Conservation (phyloP, 1,140 invertebrate species). For the Apis mellifera region DNA sequence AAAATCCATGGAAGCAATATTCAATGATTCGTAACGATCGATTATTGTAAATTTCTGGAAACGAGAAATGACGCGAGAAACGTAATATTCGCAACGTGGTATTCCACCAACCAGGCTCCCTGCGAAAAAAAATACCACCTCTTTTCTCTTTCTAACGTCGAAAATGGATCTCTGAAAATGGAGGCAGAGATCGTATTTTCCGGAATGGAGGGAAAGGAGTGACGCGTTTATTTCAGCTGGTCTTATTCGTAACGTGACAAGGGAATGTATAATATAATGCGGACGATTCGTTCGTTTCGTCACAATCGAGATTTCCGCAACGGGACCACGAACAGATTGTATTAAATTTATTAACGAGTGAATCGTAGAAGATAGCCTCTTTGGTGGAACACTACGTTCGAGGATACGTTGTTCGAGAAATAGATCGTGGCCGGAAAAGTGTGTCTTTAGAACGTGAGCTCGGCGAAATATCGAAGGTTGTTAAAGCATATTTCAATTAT, state of each 20-base stretch:
- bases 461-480: neutral
- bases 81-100: neutral
- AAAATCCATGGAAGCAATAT: conserved; percentile 4
- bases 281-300: neutral
- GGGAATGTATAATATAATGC: too few species aligned
- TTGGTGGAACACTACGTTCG: neutral
- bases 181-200: neutral
- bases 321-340: conserved; percentile 35
- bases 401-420: neutral
- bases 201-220: too few species aligned
- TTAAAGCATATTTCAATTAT: neutral
- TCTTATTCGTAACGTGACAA: conserved; percentile 5
- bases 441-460: neutral
- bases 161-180: neutral
- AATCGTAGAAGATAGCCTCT: neutral
- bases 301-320: conserved; percentile 16
- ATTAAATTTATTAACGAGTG: conserved; percentile 7
- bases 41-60: neutral
- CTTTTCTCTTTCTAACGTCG: neutral
- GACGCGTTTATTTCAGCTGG: neutral
- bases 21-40: neutral
- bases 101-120: neutral
- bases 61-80: neutral
- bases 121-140: neutral
- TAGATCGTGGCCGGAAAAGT: too few species aligned